Evolutionary conservation across 2,888 invertebrate genomes (phyloP).

Genomic region (Drosophila prostipennis): DNA sequence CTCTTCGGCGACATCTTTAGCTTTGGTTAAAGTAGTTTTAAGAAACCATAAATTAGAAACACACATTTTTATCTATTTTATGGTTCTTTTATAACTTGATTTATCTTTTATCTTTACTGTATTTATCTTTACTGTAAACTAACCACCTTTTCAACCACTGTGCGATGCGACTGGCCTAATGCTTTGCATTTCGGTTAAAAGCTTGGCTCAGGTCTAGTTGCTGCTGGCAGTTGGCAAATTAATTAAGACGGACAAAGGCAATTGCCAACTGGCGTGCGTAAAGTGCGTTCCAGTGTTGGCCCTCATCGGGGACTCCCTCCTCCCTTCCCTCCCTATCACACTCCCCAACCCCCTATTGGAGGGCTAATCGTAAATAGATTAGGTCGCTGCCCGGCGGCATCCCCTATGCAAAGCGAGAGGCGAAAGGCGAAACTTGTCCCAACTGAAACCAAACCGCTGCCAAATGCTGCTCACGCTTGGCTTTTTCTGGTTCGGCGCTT

Average conservation of each 20-base stretch:
- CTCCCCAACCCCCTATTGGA: conserved; percentile 2
- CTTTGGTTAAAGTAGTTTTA: no score
- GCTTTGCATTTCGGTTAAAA: conserved; percentile 24
- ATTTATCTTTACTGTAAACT: no score
- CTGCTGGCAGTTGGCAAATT: conserved; percentile 57
- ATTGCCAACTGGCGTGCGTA: conserved; percentile 46
- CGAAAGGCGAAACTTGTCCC: conserved; percentile 9
- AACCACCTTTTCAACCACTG: conserved; percentile 25
- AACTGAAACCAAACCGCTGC: conserved; percentile 15
- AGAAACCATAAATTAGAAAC: no score
- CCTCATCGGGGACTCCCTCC: conserved; percentile 2
- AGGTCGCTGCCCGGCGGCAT: conserved; percentile 5
- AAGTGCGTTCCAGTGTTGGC: conserved; percentile 32
- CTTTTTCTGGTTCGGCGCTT: conserved; percentile 36
- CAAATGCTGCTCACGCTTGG: conserved; percentile 52
- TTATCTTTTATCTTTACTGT: no score
- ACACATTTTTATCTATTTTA: no score
- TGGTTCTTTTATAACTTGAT: no score
- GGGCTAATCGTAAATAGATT: conserved; percentile 39
- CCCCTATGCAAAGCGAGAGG: background rate
- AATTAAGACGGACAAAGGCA: conserved; percentile 77
- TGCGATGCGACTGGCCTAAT: conserved; percentile 22
- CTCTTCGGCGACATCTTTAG: no score
- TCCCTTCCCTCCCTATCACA: no score
- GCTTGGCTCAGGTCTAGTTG: conserved; percentile 14